Base-by-base conservation (phyloP, 2,888 invertebrate genomes). In the Agrochola circellaris region DNA sequence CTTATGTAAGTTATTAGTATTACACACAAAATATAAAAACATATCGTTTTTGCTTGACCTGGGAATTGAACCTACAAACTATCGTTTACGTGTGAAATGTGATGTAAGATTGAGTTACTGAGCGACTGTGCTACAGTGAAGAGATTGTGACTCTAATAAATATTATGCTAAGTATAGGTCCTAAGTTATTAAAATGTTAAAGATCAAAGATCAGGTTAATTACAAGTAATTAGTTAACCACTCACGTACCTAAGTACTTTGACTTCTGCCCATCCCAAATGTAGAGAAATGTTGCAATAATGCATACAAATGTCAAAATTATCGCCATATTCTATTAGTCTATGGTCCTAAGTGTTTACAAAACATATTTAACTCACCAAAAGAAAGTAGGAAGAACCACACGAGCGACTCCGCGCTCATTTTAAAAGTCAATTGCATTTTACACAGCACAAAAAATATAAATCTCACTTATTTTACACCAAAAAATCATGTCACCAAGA, bases 381-480 rank as follows among this genome's bases (percentile, higher is more conserved):
- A 91, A 74, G 90, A 91, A 89, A 93, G 88, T 81, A 93, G 89
- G 82, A 90, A 91, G 71, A 87, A 58, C 70, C 87, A 89, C 67
- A 89, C 15, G 26, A 88, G 65, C 71, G 70, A 73, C 82, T 84
- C 83, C 61, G 83, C 77, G 61, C 84, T 81, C 92, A 93, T 93
- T 88, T 89, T 88, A 66, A 66, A 54, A 75, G 68, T 69, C 42
- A 79, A 74, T 74, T 75, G 45, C 58, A 80, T 73, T 74, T 66
- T 66, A 77, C 76, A 83, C 80, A 56, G n/a, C 81, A 83, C 74
- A 69, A 80, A 73, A 80, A 74, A 42, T 30, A 38, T 34, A 51
- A 82, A 56, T 54, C 15, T 34, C 73, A 88, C 74, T 72, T 54
- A 64, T 64, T n/a, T 48, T n/a, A 26, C 68, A 61, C 58, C 34